These are phyloP conservation scores for Polia nebulosa DNA, from an alignment of 2,888 invertebrate species.

Conservation along the genomic window DNA sequence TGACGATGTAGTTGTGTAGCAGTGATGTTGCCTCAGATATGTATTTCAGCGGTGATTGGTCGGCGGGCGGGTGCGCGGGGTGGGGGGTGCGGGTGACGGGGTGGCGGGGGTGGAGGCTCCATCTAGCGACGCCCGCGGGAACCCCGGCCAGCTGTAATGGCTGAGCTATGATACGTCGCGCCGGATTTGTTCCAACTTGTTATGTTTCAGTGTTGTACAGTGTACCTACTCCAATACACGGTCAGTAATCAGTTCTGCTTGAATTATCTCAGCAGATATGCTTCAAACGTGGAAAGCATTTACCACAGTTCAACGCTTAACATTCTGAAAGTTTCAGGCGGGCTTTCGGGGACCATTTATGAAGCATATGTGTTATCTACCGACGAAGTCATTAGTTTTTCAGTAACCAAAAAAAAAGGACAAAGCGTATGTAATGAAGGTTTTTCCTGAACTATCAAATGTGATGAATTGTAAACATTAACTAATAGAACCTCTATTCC, in stretches of 20 bases:
- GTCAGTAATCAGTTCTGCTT: slow-evolving; percentile 24
- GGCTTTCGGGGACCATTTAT: not conserved
- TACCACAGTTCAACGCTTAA: not conserved
- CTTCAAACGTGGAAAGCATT: not conserved
- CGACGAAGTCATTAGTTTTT: not conserved
- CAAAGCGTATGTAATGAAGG: not conserved
- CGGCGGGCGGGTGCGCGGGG: slow-evolving; percentile 42
- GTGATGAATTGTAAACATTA: slow-evolving; percentile 11
- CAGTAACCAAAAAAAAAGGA: not conserved
- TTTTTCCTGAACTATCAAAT: slow-evolving; percentile 4
- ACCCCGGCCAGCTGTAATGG: slow-evolving; percentile 52
- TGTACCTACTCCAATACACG: slow-evolving; percentile 1
- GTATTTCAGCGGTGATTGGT: slow-evolving; percentile 68
- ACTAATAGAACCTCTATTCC: not conserved
- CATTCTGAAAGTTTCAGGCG: slow-evolving; percentile 7
- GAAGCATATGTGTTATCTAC: not conserved
- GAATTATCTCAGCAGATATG: not conserved
- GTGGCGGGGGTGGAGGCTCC: slow-evolving; percentile 50
- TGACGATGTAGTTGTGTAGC: slow-evolving; percentile 43
- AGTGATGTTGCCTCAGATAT: slow-evolving; percentile 67
- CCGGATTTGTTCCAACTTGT: slow-evolving; percentile 54
- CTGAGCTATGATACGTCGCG: slow-evolving; percentile 56
- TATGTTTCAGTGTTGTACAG: slow-evolving; percentile 29
- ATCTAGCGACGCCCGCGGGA: slow-evolving; percentile 58
- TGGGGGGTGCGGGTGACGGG: slow-evolving; percentile 35